Percentiles rank a stretch among this genome's conserved stretches.
Evolutionary conservation across 2,888 invertebrate species (phyloP).

Genomic region (Pyrocoelia pectoralis): DNA sequence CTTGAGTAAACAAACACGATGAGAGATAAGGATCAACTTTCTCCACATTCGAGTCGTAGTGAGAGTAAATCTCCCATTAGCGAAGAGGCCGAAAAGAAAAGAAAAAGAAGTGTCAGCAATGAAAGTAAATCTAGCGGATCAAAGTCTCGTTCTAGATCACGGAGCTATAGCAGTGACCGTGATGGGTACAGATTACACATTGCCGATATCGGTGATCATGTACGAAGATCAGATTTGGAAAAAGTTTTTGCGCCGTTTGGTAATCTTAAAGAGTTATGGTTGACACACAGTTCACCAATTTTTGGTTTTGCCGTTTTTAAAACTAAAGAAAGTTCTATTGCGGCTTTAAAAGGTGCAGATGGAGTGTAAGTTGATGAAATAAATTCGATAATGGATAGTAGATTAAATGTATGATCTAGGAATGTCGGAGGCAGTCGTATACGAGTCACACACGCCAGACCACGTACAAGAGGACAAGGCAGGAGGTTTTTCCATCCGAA

Average conservation of each 20-base stretch:
- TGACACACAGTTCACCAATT: conserved; percentile 67
- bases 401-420: conserved; percentile 49
- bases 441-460: conserved; percentile 64
- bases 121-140: conserved; percentile 51
- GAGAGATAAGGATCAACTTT: conserved; percentile 52
- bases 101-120: conserved; percentile 39
- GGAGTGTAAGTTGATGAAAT: conserved; percentile 59
- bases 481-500: conserved; percentile 64
- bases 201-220: conserved; percentile 64
- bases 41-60: conserved; percentile 48
- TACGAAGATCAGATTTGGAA: conserved; percentile 63
- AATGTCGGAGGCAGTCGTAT: conserved; percentile 63
- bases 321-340: conserved; percentile 63
- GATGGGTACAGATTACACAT: conserved; percentile 63
- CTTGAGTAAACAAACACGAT: conserved; percentile 39
- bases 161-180: conserved; percentile 55
- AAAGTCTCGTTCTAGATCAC: conserved; percentile 55
- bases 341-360: conserved; percentile 60
- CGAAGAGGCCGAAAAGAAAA: conserved; percentile 44
- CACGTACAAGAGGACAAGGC: conserved; percentile 61
- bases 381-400: background rate
- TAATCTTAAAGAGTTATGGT: conserved; percentile 64
- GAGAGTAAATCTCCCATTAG: conserved; percentile 53
- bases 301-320: conserved; percentile 69
- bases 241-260: conserved; percentile 65